phyloP scores from a whole-genome alignment of 2,797 vertebrate genomes.

The Leptodactylus fallax region DNA sequence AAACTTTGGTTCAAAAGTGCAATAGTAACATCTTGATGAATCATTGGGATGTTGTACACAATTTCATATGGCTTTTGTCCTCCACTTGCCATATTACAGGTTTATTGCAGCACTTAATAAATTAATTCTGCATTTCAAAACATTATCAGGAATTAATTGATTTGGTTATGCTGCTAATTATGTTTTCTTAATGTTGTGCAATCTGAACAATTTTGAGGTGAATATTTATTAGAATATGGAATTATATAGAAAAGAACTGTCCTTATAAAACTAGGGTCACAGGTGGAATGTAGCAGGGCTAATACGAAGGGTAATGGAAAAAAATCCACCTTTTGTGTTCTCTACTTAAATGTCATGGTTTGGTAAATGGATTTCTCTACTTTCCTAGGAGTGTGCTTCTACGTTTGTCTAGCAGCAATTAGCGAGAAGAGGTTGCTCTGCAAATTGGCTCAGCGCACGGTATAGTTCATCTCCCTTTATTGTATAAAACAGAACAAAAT shows the following conservation, averaged over 20 bases:
- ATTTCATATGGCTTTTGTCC: slow-evolving; percentile 66
- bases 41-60: slow-evolving; percentile 64
- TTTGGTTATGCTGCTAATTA: slow-evolving; percentile 77
- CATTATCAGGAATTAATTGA: slow-evolving; percentile 78
- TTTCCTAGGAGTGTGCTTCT: slow-evolving; percentile 75
- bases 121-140: slow-evolving; percentile 73
- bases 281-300: slow-evolving; percentile 84
- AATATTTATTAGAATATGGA: slow-evolving; percentile 76
- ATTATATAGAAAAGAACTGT: slow-evolving; percentile 75
- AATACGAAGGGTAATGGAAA: slow-evolving; percentile 89
- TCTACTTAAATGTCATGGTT: slow-evolving; percentile 85
- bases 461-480: slow-evolving; percentile 80
- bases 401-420: slow-evolving; percentile 80
- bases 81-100: slow-evolving; percentile 64
- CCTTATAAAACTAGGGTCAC: slow-evolving; percentile 78
- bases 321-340: slow-evolving; percentile 85
- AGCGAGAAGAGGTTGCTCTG: slow-evolving; percentile 78
- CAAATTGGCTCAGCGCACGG: slow-evolving; percentile 77
- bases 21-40: slow-evolving; percentile 40
- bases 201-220: slow-evolving; percentile 76
- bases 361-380: slow-evolving; percentile 86
- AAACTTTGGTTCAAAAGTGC: slow-evolving; percentile 27
- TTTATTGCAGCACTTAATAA: slow-evolving; percentile 72
- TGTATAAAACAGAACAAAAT: slow-evolving; percentile 79
- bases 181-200: slow-evolving; percentile 71